Conservation (phyloP, 2,113 vertebrate species). For the Passer montanus region DNA sequence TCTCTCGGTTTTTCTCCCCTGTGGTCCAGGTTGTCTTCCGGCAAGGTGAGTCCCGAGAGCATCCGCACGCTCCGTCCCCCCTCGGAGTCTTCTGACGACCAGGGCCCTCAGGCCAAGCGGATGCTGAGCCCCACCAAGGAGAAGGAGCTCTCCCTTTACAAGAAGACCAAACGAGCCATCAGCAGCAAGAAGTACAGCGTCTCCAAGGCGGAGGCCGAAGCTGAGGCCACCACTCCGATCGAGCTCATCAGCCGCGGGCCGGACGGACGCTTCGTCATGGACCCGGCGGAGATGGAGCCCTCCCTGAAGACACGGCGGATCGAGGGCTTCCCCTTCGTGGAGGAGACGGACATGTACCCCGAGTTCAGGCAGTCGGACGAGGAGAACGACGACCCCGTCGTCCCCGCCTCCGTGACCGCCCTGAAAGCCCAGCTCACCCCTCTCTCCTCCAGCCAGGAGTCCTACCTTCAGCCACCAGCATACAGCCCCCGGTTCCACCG, state of each 20-base stretch:
- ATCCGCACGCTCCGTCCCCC: conserved; percentile 90
- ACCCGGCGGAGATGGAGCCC: conserved; percentile 83
- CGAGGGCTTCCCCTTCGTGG: conserved; percentile 96
- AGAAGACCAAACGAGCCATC: conserved; percentile 98
- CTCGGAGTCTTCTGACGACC: conserved; percentile 90
- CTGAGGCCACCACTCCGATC: conserved; percentile 93
- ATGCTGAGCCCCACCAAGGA: conserved; percentile 92
- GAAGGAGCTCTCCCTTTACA: conserved; percentile 94
- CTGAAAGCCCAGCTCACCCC: conserved; percentile 95
- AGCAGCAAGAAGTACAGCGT: conserved; percentile 98
- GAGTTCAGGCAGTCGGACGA: conserved; percentile 98
- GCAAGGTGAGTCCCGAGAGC: conserved; percentile 98
- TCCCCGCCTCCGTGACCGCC: conserved; percentile 89
- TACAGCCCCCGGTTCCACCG: conserved; percentile 97
- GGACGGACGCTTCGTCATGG: conserved; percentile 95
- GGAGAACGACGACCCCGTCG: conserved; percentile 93
- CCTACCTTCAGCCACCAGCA: conserved; percentile 96
- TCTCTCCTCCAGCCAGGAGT: conserved; percentile 97
- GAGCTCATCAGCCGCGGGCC: conserved; percentile 97
- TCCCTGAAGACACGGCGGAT: conserved; percentile 88
- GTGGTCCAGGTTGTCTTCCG: conserved; percentile 89
- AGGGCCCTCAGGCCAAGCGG: conserved; percentile 88
- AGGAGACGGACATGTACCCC: conserved; percentile 98
- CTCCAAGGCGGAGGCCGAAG: conserved; percentile 90
- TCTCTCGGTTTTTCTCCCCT: conserved; percentile 17